A percentile compares a stretch with the other conserved stretches of the same genome.
phyloP scores from a whole-genome alignment of 2,888 invertebrate species.

The Belgica antarctica region DNA sequence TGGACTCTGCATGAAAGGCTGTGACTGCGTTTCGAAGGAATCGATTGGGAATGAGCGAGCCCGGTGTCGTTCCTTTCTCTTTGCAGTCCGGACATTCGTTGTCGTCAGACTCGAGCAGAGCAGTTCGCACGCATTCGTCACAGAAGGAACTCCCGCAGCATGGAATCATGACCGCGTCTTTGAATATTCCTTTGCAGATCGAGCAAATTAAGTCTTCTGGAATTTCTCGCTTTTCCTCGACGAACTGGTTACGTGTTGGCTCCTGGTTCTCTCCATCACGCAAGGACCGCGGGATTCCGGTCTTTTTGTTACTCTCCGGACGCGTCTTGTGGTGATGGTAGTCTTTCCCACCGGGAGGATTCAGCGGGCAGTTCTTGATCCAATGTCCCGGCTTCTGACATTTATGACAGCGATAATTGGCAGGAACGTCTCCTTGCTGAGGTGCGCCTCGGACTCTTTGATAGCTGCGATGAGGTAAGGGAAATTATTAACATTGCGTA shows the following conservation, averaged over 20 bases:
- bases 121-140: constrained; percentile 92
- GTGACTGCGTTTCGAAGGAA: constrained; percentile 85
- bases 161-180: constrained; percentile 96
- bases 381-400: constrained; percentile 95
- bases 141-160: constrained; percentile 99
- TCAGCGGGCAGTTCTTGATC: constrained; percentile 90
- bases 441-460: constrained; percentile 83
- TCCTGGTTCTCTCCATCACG: constrained; percentile 77
- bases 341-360: constrained; percentile 54
- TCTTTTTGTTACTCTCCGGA: constrained; percentile 79
- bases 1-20: constrained; percentile 88
- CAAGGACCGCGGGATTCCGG: constrained; percentile 96
- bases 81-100: constrained; percentile 94
- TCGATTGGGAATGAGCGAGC: constrained; percentile 87
- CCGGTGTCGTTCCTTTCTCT: constrained; percentile 88
- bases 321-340: constrained; percentile 49
- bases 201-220: constrained; percentile 91
- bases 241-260: constrained; percentile 53
- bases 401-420: constrained; percentile 90
- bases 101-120: constrained; percentile 87
- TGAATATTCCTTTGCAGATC: constrained; percentile 86
- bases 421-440: constrained; percentile 85
- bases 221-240: constrained; percentile 64
- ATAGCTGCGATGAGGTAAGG: constrained; percentile 63
- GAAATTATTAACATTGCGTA: neutral